Base-by-base conservation (phyloP, 2,113 vertebrate species). In the Edolisoma coerulescens region DNA sequence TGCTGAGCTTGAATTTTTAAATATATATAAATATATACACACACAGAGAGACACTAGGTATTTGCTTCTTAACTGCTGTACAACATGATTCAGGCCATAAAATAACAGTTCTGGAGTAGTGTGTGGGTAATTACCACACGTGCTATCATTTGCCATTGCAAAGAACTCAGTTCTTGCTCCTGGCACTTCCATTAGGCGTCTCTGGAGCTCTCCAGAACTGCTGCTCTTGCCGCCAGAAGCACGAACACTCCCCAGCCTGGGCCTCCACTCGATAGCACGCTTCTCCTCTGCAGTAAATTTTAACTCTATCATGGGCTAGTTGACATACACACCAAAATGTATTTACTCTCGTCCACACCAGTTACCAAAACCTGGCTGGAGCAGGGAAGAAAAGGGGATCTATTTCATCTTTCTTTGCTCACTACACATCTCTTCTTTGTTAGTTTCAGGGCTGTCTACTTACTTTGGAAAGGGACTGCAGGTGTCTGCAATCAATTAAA, bases 1-100 rank as follows among this genome's bases (percentile, higher is more conserved):
- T n/a, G 21, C 54, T 78, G 93, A 95, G 90, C 69, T 89, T 63
- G 52, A 92, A 80, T 92, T 86, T 92, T 90, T 53, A 94, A 54
- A 70, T 19, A 45, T 19, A 70, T 22, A 39, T 6, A 47, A 37
- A 50, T 9, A 74, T 1, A 82, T 2, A 74, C 1, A 53, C 8
- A 65, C 6, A 86, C 1, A 19, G 1, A 19, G 1, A 70, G 11
- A 77, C 52, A 86, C 18, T 12, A 37, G 28, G 15, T 71, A 69
- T 73, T 90, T 76, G 54, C 84, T 57, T 60, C 73, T 83, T 82
- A 80, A 73, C 52, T 68, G 44, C 78, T 6, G 1, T 19, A 41
- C 61, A 87, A 70, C 19, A 73, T 24, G 45, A 54, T 47, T 89
- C 54, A 69, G 67, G 35, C 47, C 27, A 75, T 42, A 91, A 77